These are phyloP conservation scores for Phorcus lineatus DNA, from an alignment of 2,888 invertebrate genomes.

Conservation along the genomic window DNA sequence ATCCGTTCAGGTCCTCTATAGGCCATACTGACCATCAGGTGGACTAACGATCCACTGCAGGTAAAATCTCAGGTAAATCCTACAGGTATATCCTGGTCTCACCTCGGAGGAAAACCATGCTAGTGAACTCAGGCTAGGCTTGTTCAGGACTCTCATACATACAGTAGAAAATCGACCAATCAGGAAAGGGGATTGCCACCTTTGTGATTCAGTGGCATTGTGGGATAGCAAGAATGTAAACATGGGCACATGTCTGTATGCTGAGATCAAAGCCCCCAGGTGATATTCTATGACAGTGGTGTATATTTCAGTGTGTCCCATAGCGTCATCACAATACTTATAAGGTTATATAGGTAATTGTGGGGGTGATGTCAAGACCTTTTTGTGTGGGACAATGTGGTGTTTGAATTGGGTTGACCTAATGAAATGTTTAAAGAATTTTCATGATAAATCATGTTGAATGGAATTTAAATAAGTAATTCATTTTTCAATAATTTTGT, in stretches of 20 bases:
- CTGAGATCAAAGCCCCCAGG: not conserved
- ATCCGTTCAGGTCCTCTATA: not conserved
- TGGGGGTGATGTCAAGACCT: too few species aligned
- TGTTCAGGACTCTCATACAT: not conserved
- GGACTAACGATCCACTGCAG: not conserved
- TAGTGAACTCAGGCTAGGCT: not conserved
- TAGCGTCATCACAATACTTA: too few species aligned
- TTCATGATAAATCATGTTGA: too few species aligned
- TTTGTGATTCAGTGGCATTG: slow-evolving; percentile 4
- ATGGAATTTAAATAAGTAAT: too few species aligned
- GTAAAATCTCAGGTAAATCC: not conserved
- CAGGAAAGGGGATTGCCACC: not conserved
- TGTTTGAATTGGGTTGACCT: too few species aligned
- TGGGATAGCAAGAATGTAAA: slow-evolving; percentile 17
- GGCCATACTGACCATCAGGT: not conserved
- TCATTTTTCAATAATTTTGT: too few species aligned
- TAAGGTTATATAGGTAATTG: too few species aligned
- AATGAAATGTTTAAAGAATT: too few species aligned
- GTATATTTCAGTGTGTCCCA: too few species aligned
- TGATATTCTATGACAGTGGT: too few species aligned
- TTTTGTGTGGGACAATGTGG: too few species aligned
- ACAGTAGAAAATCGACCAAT: not conserved
- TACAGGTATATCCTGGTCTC: not conserved
- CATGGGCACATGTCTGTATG: not conserved
- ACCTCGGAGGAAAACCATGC: not conserved